Conservation (phyloP, 1,140 invertebrate genomes). For the Pygmarrhopalites habei region DNA sequence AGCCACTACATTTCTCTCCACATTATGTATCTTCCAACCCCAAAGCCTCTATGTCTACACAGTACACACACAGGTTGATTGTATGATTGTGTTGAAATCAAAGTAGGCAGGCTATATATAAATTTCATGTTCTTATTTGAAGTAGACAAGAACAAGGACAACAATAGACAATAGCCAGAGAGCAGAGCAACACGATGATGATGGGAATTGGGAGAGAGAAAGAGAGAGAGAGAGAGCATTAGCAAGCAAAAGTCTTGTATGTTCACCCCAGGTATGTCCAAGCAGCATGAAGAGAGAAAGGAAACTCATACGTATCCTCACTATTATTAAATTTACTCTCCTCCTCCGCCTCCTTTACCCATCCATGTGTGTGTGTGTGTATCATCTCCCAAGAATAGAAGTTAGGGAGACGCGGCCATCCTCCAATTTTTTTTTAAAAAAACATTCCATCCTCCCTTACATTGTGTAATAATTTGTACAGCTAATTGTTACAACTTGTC, state of each 20-base stretch:
- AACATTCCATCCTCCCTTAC: too few species aligned
- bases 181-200: constrained; percentile 4
- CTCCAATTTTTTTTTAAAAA: too few species aligned
- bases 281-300: constrained; percentile 20
- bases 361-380: too few species aligned
- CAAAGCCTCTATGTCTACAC: not conserved
- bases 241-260: constrained; percentile 1
- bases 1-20: not conserved
- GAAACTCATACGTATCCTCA: constrained; percentile 5
- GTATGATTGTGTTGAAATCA: constrained; percentile 6
- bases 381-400: too few species aligned
- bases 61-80: too few species aligned
- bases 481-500: too few species aligned
- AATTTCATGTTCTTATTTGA: too few species aligned
- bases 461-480: too few species aligned
- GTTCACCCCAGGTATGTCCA: constrained; percentile 20
- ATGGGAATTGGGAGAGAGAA: not conserved
- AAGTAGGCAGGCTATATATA: not conserved
- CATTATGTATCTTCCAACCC: not conserved
- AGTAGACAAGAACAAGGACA: too few species aligned
- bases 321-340: not conserved
- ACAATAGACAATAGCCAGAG: not conserved
- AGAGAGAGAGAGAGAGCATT: not conserved
- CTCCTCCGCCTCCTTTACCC: not conserved
- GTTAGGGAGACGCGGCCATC: too few species aligned